Conservation (phyloP, 2,797 vertebrate genomes). For the Philypnodon macrostomus region DNA sequence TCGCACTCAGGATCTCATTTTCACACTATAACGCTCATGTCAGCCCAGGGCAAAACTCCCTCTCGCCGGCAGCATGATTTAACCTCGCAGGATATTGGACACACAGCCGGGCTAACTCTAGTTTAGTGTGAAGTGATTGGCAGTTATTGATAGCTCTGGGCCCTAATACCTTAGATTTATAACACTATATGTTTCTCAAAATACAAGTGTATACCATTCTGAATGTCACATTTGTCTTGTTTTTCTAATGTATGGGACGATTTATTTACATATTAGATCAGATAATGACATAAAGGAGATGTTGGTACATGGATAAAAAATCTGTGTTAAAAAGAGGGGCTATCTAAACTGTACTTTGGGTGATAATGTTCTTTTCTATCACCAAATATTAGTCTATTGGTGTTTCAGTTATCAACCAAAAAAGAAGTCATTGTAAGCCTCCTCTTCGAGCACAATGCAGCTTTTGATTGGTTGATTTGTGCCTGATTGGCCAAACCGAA, state of each 20-base stretch:
- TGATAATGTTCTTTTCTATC: too few relatives aligned
- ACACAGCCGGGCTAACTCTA: conserved; percentile 27
- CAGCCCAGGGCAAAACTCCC: conserved; percentile 1
- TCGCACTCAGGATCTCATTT: conserved; percentile 19
- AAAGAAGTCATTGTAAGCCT: too few relatives aligned
- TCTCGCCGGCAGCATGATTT: conserved; percentile 13
- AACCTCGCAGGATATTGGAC: conserved; percentile 13
- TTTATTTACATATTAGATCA: too few relatives aligned
- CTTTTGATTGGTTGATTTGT: too few relatives aligned
- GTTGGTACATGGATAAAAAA: too few relatives aligned
- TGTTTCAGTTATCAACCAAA: too few relatives aligned
- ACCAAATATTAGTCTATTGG: too few relatives aligned
- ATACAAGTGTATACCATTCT: neutral
- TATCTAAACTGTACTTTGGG: too few relatives aligned
- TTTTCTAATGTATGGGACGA: neutral
- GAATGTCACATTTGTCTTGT: neutral
- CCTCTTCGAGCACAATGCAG: too few relatives aligned
- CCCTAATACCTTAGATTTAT: conserved; percentile 9
- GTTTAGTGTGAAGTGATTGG: conserved; percentile 14
- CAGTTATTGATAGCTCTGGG: conserved; percentile 22
- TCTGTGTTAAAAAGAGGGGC: too few relatives aligned
- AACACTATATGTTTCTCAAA: conserved; percentile 8
- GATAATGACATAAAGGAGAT: too few relatives aligned
- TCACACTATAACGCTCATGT: conserved; percentile 6
- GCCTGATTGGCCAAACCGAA: too few relatives aligned